Percentiles rank a stretch among this genome's conserved stretches.
Conservation (phyloP, 2,113 vertebrate genomes). For the Megalops atlanticus region DNA sequence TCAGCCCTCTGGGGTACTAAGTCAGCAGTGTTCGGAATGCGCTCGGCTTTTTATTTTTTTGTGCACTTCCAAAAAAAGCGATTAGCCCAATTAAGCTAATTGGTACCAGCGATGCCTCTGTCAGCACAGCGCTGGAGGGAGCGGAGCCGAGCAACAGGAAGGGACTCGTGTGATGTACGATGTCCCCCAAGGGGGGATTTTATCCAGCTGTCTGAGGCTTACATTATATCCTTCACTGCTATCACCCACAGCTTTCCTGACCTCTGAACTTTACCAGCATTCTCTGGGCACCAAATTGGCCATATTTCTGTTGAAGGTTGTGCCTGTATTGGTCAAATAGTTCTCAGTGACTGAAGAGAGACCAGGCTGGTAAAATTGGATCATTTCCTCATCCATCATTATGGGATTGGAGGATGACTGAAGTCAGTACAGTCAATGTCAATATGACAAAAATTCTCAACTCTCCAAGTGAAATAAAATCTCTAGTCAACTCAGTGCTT, state of each 20-base stretch:
- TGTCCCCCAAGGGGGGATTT: neutral
- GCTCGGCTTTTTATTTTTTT: too few species aligned
- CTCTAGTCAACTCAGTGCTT: neutral
- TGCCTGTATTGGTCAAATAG: too few species aligned
- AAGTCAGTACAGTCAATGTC: neutral
- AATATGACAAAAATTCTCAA: neutral
- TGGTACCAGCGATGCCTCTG: neutral
- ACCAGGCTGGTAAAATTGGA: neutral
- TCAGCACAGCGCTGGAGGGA: neutral
- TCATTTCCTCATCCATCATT: neutral
- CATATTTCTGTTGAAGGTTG: too few species aligned
- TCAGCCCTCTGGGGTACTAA: too few species aligned
- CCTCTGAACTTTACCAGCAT: too few species aligned
- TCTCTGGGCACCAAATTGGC: too few species aligned
- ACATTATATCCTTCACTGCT: neutral
- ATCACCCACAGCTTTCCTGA: too few species aligned
- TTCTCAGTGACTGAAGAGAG: neutral
- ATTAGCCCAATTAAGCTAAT: conserved; percentile 4
- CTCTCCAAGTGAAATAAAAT: neutral
- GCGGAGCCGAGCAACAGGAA: neutral
- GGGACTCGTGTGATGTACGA: neutral
- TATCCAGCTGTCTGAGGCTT: neutral
- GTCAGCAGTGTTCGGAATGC: too few species aligned
- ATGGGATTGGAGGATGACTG: neutral
- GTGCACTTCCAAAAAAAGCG: conserved; percentile 1